Conservation (phyloP, 2,113 vertebrate genomes). For the Urocynchramus pylzowi region DNA sequence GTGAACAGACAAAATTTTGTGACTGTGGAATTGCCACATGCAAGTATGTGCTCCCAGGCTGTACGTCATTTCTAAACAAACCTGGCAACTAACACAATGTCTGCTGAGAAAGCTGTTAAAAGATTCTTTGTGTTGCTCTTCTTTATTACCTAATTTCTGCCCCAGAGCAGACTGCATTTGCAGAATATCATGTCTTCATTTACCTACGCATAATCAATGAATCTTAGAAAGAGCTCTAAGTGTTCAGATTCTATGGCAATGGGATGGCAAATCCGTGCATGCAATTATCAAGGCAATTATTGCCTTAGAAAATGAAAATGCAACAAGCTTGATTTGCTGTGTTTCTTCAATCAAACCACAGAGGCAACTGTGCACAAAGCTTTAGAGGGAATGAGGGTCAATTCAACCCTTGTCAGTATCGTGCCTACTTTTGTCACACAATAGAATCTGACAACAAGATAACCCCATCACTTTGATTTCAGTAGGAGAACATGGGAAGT, state of each 20-base stretch:
- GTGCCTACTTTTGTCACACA: neutral
- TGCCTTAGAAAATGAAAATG: neutral
- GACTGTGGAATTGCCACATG: neutral
- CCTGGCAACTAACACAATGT: neutral
- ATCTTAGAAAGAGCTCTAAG: neutral
- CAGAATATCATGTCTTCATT: neutral
- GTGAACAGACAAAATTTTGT: neutral
- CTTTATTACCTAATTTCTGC: neutral
- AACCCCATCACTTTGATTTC: slow-evolving; percentile 41
- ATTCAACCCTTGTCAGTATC: neutral
- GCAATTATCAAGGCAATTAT: neutral
- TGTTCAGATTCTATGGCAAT: neutral
- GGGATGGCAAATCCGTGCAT: neutral
- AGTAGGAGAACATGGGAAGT: neutral
- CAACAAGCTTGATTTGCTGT: neutral
- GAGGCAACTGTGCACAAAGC: neutral
- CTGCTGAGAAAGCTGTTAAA: neutral
- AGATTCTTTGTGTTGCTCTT: neutral
- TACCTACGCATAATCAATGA: neutral
- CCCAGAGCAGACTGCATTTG: neutral
- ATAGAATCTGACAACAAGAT: neutral
- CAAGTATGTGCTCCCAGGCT: neutral
- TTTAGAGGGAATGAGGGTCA: neutral
- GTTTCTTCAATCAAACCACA: neutral
- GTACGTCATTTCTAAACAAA: neutral